Evolutionary conservation across 2,797 vertebrate species (phyloP).

Genomic region (Esox lucius): DNA sequence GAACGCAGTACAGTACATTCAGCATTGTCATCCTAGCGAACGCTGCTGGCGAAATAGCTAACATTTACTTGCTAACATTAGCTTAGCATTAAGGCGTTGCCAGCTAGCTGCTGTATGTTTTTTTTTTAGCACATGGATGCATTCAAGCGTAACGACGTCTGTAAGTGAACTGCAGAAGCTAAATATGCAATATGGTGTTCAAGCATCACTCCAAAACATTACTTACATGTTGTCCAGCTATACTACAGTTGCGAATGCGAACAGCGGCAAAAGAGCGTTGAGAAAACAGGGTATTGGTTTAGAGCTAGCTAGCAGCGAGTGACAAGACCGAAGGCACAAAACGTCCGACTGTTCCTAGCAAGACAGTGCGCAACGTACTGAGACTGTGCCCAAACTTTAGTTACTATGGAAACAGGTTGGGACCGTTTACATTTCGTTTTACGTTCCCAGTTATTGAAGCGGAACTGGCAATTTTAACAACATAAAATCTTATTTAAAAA

Average conservation of each 20-base stretch:
- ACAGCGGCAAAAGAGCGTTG: neutral
- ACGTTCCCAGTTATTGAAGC: neutral
- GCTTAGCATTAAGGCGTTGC: slow-evolving; percentile 1
- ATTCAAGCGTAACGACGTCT: neutral
- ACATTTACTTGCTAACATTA: neutral
- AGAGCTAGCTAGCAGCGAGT: neutral
- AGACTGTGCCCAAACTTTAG: slow-evolving; percentile 6
- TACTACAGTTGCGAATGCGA: neutral
- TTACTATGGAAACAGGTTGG: slow-evolving; percentile 54
- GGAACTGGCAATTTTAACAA: neutral
- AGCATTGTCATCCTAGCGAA: slow-evolving; percentile 24
- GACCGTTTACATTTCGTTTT: neutral
- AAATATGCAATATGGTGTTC: neutral
- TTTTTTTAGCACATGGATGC: neutral
- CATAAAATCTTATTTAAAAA: neutral
- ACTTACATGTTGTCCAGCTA: neutral
- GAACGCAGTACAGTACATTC: neutral
- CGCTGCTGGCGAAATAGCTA: neutral
- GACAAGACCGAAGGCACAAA: neutral
- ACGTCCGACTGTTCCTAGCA: neutral
- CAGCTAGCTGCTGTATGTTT: neutral
- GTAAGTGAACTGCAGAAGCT: neutral
- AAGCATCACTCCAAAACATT: neutral
- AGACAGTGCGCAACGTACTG: too few relatives aligned
- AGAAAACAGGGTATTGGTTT: neutral